These are phyloP conservation scores for Oxystoma pomonae DNA, from an alignment of 2,888 invertebrate genomes.

Conservation along the genomic window DNA sequence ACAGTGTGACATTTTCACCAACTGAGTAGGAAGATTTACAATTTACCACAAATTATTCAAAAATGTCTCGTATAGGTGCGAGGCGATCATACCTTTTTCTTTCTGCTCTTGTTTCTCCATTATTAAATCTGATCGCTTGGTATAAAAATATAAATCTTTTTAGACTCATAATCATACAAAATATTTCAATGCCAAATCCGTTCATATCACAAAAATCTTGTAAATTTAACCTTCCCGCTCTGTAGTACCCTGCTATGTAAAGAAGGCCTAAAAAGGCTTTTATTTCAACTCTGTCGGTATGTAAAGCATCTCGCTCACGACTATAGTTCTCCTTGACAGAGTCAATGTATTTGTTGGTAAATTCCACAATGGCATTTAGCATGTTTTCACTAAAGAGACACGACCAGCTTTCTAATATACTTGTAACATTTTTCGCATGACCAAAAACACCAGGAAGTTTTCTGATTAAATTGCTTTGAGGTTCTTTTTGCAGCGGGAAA, in stretches of 20 bases:
- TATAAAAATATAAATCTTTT: slow-evolving; percentile 30
- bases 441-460: slow-evolving; percentile 7
- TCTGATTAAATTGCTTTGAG: slow-evolving; percentile 5
- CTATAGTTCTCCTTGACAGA: slow-evolving; percentile 22
- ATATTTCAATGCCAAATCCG: slow-evolving; percentile 31
- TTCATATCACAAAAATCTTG: slow-evolving; percentile 32
- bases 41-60: slow-evolving; percentile 19
- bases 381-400: slow-evolving; percentile 25
- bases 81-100: slow-evolving; percentile 24
- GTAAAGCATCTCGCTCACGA: slow-evolving; percentile 23
- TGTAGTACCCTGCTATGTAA: slow-evolving; percentile 32
- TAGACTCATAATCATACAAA: slow-evolving; percentile 28
- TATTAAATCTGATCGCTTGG: slow-evolving; percentile 27
- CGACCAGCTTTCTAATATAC: slow-evolving; percentile 20
- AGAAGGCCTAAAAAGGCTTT: slow-evolving; percentile 34
- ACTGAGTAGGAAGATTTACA: slow-evolving; percentile 8
- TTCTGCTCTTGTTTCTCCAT: slow-evolving; percentile 21
- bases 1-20: slow-evolving; percentile 31
- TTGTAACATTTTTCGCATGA: not conserved
- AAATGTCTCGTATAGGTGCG: slow-evolving; percentile 30
- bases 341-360: slow-evolving; percentile 29
- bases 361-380: slow-evolving; percentile 27
- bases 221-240: slow-evolving; percentile 26
- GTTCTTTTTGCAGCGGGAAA: not conserved
- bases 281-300: slow-evolving; percentile 31